Evolutionary conservation across 2,113 vertebrate species (phyloP), one percentile per base, ranked within the genome.

Genomic region (Tonatia bakeri): DNA sequence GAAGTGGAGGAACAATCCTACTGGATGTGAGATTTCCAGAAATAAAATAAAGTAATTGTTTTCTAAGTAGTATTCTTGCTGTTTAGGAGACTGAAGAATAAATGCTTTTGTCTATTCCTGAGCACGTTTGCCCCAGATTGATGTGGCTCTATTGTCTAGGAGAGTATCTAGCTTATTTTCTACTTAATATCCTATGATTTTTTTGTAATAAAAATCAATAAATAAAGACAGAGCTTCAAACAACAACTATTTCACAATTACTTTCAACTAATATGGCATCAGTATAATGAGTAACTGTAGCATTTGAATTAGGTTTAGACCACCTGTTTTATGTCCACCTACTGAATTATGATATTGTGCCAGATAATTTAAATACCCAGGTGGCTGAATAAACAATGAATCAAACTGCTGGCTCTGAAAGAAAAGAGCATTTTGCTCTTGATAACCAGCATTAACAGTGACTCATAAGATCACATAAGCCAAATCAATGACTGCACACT

Each of bases 321-420:
- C 70, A 95, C 75, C 70, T 47, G 33, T 79, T 91, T 82, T 93
- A 87, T 83, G 20, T 33, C 14, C 19, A 67, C 17, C 28, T 82
- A 84, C 5, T 90, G 40, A 72, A 87, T 95, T 87, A 79, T 52
- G 75, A 81, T 82, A 47, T 40, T n/a, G 81, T 82, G 54, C 40
- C 52, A 95, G 59, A 50, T 77, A 70, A 92, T 86, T 96, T 92
- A 96, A 95, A 84, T 85, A 72, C 45, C n/a, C 70, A 92, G 31
- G 59, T 85, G 73, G 31, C 1, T 79, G n/a, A 5, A 17, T 3
- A 88, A 94, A 90, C 10, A 87, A 19, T 76, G 59, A 94, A 96
- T 92, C 47, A 90, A 81, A 86, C 52, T 96, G 8, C 26, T 88
- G 45, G 17, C n/a, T 36, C 43, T 73, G 14, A 72, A 81, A 90